Conservation (phyloP, 2,888 invertebrate genomes). For the Drosophila imparisetae region DNA sequence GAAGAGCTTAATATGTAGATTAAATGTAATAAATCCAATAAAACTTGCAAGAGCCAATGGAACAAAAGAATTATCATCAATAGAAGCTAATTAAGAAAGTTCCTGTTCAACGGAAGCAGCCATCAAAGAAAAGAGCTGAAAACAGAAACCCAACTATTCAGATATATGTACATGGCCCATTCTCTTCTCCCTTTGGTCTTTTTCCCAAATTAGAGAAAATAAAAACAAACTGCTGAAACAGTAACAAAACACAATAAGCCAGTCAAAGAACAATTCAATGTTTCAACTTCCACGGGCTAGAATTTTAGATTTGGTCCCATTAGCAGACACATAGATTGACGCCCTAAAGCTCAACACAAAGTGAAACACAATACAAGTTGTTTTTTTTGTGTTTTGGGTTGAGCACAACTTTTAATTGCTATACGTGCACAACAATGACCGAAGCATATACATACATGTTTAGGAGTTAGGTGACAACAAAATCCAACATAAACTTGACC, state of each 20-base stretch:
- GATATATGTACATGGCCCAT: not conserved
- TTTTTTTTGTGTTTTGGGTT: constrained; percentile 21
- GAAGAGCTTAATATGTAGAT: not conserved
- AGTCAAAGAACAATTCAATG: constrained; percentile 26
- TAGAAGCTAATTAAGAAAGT: not conserved
- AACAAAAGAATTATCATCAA: not conserved
- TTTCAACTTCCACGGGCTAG: constrained; percentile 28
- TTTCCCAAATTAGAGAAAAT: not conserved
- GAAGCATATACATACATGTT: constrained; percentile 8
- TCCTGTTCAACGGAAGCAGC: not conserved
- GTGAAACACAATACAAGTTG: constrained; percentile 28
- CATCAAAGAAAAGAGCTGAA: not conserved
- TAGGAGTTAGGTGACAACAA: constrained; percentile 7
- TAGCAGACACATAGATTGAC: constrained; percentile 54
- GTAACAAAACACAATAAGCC: constrained; percentile 12
- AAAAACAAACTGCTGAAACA: constrained; percentile 6
- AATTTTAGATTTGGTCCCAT: constrained; percentile 30
- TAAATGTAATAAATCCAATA: not conserved
- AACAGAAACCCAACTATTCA: not conserved
- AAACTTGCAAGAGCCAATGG: not conserved
- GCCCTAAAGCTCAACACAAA: constrained; percentile 39
- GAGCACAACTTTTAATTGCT: constrained; percentile 70
- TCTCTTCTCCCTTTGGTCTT: not conserved
- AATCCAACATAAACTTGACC: constrained; percentile 41
- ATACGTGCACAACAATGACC: constrained; percentile 35